Evolutionary conservation across 2,113 vertebrate genomes (phyloP).

Genomic region (Loxodonta africana): DNA sequence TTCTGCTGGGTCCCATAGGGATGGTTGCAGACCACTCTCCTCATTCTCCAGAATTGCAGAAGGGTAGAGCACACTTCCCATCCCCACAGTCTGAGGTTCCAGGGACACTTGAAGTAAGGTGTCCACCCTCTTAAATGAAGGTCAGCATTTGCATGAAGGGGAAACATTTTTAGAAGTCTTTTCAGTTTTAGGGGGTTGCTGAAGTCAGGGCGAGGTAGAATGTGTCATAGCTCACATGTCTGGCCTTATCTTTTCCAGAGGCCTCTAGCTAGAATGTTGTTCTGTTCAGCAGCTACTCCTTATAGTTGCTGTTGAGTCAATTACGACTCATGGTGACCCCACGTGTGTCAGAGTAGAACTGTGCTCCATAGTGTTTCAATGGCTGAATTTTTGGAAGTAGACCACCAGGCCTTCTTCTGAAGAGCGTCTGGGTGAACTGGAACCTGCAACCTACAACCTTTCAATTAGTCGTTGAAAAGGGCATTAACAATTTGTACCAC

Average conservation of each 20-base stretch:
- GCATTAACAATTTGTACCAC: neutral
- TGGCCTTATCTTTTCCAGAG: neutral
- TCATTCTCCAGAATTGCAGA: neutral
- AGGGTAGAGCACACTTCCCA: neutral
- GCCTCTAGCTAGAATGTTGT: neutral
- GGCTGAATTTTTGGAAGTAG: neutral
- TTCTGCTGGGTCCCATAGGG: neutral
- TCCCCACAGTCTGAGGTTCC: neutral
- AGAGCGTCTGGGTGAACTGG: too few relatives aligned
- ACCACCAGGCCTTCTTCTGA: too few relatives aligned
- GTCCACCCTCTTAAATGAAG: neutral
- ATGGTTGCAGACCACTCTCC: neutral
- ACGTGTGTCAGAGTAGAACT: neutral
- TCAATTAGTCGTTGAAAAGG: neutral
- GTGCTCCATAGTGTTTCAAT: neutral
- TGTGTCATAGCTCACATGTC: neutral
- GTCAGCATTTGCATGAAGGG: neutral
- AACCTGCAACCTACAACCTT: neutral
- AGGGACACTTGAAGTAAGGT: neutral
- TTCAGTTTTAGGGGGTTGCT: neutral
- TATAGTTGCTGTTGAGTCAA: neutral
- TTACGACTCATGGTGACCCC: too few relatives aligned
- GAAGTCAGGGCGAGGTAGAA: neutral
- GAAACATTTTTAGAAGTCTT: neutral
- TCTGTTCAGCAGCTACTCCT: neutral